Conservation (phyloP, 2,888 invertebrate species). For the Nephrotoma flavescens region DNA sequence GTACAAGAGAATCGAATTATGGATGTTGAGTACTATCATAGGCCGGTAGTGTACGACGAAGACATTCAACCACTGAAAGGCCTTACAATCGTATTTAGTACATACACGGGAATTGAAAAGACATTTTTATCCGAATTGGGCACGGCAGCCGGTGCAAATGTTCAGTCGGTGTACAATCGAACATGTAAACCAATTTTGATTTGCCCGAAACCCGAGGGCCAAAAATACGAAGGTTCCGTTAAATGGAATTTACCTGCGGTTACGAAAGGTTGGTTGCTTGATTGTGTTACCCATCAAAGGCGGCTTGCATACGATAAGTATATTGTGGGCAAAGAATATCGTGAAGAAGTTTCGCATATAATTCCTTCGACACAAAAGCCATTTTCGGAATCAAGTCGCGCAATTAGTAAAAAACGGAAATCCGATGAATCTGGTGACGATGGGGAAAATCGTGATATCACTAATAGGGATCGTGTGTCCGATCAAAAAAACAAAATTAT, state of each 20-base stretch:
- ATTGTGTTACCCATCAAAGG: conserved; percentile 36
- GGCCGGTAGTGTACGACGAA: conserved; percentile 40
- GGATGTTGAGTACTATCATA: conserved; percentile 55
- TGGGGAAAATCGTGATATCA: neutral
- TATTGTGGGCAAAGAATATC: conserved; percentile 23
- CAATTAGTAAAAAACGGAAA: neutral
- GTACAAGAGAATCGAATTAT: conserved; percentile 40
- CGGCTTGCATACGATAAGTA: conserved; percentile 31
- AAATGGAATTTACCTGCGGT: conserved; percentile 64
- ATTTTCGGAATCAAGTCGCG: neutral
- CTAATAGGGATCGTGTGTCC: neutral
- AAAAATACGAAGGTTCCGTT: conserved; percentile 66
- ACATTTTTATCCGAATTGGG: conserved; percentile 56
- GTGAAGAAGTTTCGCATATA: conserved; percentile 13
- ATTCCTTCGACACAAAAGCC: neutral
- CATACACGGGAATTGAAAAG: conserved; percentile 58
- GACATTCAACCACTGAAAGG: conserved; percentile 39
- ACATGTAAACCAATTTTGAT: conserved; percentile 69
- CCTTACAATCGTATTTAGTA: conserved; percentile 67
- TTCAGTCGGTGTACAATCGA: conserved; percentile 52
- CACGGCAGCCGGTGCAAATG: conserved; percentile 52
- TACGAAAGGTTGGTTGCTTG: conserved; percentile 45
- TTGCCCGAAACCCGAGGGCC: conserved; percentile 55
- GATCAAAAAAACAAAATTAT: neutral
- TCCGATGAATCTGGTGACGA: neutral